Base-by-base conservation (phyloP, 2,113 vertebrate genomes). In the Saguinus midas region DNA sequence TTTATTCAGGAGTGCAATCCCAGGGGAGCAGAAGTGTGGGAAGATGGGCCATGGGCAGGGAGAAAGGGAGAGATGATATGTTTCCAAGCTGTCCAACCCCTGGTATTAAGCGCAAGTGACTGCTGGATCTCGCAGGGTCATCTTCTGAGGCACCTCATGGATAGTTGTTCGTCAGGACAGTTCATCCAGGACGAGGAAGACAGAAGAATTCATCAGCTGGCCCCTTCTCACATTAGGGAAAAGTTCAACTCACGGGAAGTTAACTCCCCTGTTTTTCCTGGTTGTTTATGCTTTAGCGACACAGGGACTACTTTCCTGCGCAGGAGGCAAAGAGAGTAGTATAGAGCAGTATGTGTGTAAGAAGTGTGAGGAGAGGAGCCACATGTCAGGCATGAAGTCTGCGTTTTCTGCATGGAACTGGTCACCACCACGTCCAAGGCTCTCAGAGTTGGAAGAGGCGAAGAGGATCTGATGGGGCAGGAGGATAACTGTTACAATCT, bases 331-430 rank as follows among this genome's bases (percentile, higher is more conserved):
- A 82, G 37, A 52, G 48, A 52, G 40, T 40, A 6, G 27, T 13
- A 10, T 0, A 57, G 58, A 52, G 66, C 11, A 32, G 8, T 13
- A 13, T 8, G 50, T 21, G 16, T 23, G 61, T 4, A 14, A 61
- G 20, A 13, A 32, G 40, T 20, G 9, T 11, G 16, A 40, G 13
- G 45, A 66, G 21, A 9, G 0, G 29, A 10, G 25, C 83, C 0
- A 55, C 4, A 1, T 5, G 4, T 21, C 45, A 58, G 52, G 32
- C 12, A 7, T 21, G 75, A 66, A 43, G 17, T 27, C 80, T 29
- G 0, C 5, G 27, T 14, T 10, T 5, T 18, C 73, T 7, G 8
- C 48, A 52, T 1, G 50, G 4, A n/a, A 32, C 43, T 7, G 23
- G 78, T 18, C 43, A 35, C 25, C 27, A 25, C 5, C 27, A 29